Base-by-base conservation (phyloP, 2,113 vertebrate genomes). In the Mustela lutreola region DNA sequence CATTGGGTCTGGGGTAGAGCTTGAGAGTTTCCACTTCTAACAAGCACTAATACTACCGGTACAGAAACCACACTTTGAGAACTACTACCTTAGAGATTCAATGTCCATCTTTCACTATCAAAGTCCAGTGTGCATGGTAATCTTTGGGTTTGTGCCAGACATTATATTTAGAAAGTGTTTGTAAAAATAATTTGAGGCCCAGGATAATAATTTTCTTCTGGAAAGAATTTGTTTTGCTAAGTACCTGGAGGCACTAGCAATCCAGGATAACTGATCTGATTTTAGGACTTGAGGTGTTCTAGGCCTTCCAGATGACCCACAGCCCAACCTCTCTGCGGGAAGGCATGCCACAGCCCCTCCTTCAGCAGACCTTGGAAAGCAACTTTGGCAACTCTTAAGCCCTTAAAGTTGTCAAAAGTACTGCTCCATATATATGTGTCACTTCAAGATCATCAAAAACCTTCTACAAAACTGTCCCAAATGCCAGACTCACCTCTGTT, bases 101-200 rank as follows among this genome's bases (percentile, higher is more conserved):
- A 39, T 0, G 11, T 48, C 19, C 36, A 31, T 70, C 22, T 33
- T 36, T 70, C 48, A 33, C 80, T 36, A 3, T 26, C 80, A 56
- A 62, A 63, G 19, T 91, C n/a, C 21, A 36, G 21, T 56, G 28
- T 58, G 36, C 21, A 58, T 67, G 18, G 28, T 84, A 39, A 58
- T 78, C 80, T 85, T 63, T 79, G 73, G 26, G 2, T 79, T 2
- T 91, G 36, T 91, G 56, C 36, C 79, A 58, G n/a, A 65, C 42
- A 75, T 42, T 84, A 24, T 65, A 87, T 58, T 93, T 85, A 26
- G 56, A 76, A 84, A 86, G 31, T 79, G 26, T 87, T 94, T 87
- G n/a, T 19, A 79, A 45, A 53, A 85, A 53, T 63, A 91, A 45
- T 58, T 22, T 67, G 48, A 42, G 21, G 48, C 16, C 60, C 56